These are phyloP conservation scores for Drosophila leonis DNA, from an alignment of 2,888 invertebrate genomes.

Conservation along the genomic window DNA sequence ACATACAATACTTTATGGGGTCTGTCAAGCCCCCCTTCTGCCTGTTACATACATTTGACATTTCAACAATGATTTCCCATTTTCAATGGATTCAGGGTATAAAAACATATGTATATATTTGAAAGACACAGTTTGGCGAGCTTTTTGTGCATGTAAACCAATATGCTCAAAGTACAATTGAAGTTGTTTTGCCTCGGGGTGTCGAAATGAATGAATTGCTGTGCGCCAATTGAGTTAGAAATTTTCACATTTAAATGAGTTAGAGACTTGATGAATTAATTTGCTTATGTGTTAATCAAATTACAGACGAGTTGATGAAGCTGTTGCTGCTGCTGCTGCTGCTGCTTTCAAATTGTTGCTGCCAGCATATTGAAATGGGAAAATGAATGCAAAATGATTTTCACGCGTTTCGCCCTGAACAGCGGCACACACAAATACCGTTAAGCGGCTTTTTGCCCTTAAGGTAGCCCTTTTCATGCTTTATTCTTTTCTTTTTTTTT, in stretches of 20 bases:
- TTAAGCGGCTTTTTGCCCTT: slow-evolving; percentile 51
- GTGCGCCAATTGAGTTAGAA: background rate
- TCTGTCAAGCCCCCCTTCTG: no score
- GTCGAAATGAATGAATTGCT: slow-evolving; percentile 3
- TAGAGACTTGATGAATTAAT: slow-evolving; percentile 41
- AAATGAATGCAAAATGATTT: slow-evolving; percentile 20
- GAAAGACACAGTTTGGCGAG: no score
- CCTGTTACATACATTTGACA: no score
- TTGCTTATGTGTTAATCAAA: slow-evolving; percentile 48
- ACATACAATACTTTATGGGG: no score
- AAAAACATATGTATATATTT: no score
- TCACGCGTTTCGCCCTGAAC: slow-evolving; percentile 5
- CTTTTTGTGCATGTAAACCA: background rate
- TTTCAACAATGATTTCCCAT: no score
- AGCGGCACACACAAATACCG: slow-evolving; percentile 6
- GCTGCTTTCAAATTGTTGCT: slow-evolving; percentile 14
- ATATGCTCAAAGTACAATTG: background rate
- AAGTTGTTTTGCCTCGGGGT: background rate
- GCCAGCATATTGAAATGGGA: slow-evolving; percentile 21
- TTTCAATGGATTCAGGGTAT: no score
- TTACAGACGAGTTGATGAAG: slow-evolving; percentile 34
- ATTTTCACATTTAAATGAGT: slow-evolving; percentile 13
- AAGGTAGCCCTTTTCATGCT: slow-evolving; percentile 47
- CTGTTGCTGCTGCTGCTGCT: slow-evolving; percentile 9
- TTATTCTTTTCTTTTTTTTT: background rate